Evolutionary conservation across 2,888 invertebrate species (phyloP).

Genomic region (Cetonia aurata): DNA sequence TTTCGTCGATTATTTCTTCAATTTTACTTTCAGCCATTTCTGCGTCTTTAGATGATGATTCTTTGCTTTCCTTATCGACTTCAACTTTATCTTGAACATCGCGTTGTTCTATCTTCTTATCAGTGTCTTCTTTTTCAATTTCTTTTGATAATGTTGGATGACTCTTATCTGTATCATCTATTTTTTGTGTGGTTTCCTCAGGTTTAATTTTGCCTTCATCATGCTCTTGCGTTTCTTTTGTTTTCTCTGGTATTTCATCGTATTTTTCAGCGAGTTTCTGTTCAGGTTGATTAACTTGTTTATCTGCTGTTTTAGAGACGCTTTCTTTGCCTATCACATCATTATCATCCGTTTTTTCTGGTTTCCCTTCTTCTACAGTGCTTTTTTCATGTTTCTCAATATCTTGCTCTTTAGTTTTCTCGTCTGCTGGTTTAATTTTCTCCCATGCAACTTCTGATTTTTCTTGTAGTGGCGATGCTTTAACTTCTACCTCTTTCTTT

Average conservation of each 20-base stretch:
- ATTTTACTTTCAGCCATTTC: no score
- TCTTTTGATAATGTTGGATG: not conserved
- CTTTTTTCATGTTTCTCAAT: not conserved
- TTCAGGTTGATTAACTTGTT: not conserved
- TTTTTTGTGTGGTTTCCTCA: not conserved
- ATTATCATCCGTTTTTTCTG: not conserved
- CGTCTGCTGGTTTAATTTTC: slow-evolving; percentile 5
- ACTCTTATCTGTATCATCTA: not conserved
- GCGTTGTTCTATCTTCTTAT: not conserved
- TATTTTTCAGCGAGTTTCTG: not conserved
- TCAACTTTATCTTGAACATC: no score
- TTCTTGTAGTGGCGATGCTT: not conserved
- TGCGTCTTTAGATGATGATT: no score
- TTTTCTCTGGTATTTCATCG: no score
- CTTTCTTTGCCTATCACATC: not conserved
- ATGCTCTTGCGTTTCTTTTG: no score
- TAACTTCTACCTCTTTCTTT: slow-evolving; percentile 25
- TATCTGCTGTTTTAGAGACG: not conserved
- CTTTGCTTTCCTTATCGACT: not conserved
- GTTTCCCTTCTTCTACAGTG: not conserved
- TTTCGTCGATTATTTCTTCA: no score
- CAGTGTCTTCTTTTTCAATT: not conserved
- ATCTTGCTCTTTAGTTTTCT: not conserved
- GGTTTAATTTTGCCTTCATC: no score
- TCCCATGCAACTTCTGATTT: slow-evolving; percentile 5